phyloP scores from a whole-genome alignment of 1,140 invertebrate species.

The Phenacoccus solenopsis region DNA sequence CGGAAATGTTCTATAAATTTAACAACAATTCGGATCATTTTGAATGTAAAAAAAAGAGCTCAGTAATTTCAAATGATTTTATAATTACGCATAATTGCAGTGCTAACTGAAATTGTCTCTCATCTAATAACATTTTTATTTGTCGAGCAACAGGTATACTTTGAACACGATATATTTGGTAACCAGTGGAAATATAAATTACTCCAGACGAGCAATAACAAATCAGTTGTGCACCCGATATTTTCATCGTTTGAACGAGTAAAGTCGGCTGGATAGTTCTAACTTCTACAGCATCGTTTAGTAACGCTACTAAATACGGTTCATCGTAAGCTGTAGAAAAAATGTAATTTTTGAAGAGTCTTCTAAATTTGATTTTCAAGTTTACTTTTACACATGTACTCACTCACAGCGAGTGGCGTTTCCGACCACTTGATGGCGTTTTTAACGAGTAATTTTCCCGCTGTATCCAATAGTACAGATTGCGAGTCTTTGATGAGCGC shows the following conservation, averaged over 20 bases:
- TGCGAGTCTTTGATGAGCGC: conserved; percentile 70
- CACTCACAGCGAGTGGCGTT: conserved; percentile 57
- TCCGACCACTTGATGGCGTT: conserved; percentile 72
- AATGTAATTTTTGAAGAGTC: no score
- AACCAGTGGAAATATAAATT: conserved; percentile 73
- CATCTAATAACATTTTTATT: conserved; percentile 62
- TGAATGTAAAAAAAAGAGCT: not conserved
- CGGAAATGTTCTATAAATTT: conserved; percentile 57
- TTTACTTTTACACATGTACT: conserved; percentile 22
- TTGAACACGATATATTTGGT: conserved; percentile 74
- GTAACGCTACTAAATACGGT: conserved; percentile 74
- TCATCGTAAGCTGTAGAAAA: conserved; percentile 67
- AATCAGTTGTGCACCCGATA: conserved; percentile 51
- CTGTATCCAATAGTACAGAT: conserved; percentile 62
- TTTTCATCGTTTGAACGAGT: conserved; percentile 61
- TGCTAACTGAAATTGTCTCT: conserved; percentile 90
- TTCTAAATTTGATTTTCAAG: not conserved
- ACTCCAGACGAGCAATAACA: conserved; percentile 55
- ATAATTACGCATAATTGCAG: conserved; percentile 65
- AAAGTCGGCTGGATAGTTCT: conserved; percentile 54
- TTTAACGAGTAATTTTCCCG: conserved; percentile 52
- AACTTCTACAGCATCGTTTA: conserved; percentile 68
- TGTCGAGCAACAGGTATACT: conserved; percentile 66
- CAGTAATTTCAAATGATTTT: not conserved
- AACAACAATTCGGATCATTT: no score